Evolutionary conservation across 2,113 vertebrate genomes (phyloP).

Genomic region (Melanocharis versteri): DNA sequence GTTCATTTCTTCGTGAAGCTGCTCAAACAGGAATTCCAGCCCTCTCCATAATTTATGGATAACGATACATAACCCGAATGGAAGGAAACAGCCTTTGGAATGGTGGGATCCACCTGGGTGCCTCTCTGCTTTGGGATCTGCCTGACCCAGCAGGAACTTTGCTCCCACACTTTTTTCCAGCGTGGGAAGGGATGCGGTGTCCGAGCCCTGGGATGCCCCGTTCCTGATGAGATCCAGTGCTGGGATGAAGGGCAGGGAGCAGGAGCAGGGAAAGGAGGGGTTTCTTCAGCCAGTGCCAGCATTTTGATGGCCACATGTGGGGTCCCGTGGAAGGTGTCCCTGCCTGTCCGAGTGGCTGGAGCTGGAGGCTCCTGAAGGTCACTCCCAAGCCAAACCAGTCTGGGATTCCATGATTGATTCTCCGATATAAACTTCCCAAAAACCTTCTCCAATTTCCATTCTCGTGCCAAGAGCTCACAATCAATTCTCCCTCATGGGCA

Average conservation of each 20-base stretch:
- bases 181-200: rapidly evolving
- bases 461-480: not conserved
- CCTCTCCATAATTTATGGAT: rapidly evolving
- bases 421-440: not conserved
- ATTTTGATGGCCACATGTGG: not conserved
- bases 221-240: rapidly evolving
- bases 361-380: not conserved
- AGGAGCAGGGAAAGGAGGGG: rapidly evolving
- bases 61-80: rapidly evolving
- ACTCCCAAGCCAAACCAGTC: not conserved
- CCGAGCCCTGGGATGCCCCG: rapidly evolving
- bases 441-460: not conserved
- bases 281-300: no score
- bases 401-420: not conserved
- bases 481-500: rapidly evolving
- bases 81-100: rapidly evolving
- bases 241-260: rapidly evolving
- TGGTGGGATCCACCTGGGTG: rapidly evolving
- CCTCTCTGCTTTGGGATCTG: rapidly evolving
- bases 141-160: rapidly evolving
- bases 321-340: not conserved
- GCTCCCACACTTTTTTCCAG: rapidly evolving
- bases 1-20: not conserved
- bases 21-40: not conserved
- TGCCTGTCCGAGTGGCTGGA: rapidly evolving